phyloP scores from a whole-genome alignment of 1,140 invertebrate species.

The Leptopilina boulardi region DNA sequence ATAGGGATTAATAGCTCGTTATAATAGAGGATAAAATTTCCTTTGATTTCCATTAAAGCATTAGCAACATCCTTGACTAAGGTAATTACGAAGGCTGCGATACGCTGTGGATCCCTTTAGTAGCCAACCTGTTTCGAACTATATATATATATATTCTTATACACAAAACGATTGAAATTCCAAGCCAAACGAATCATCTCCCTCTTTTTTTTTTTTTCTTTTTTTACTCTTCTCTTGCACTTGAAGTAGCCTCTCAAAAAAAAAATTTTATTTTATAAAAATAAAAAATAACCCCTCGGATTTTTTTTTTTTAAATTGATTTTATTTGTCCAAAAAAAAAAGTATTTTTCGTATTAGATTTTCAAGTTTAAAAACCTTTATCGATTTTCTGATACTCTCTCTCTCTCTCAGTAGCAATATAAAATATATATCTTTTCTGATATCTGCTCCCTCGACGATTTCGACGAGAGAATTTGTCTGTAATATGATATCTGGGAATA shows the following conservation, averaged over 20 bases:
- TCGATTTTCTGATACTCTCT: too few relatives aligned
- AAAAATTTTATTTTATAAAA: too few relatives aligned
- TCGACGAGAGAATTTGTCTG: constrained; percentile 22
- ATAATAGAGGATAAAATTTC: constrained; percentile 24
- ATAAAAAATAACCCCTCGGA: too few relatives aligned
- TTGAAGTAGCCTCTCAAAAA: not conserved
- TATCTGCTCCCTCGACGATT: constrained; percentile 25
- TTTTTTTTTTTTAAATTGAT: too few relatives aligned
- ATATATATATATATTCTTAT: not conserved
- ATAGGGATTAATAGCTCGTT: constrained; percentile 3
- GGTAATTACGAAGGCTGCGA: constrained; percentile 14
- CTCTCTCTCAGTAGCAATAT: constrained; percentile 1
- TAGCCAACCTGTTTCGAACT: constrained; percentile 11
- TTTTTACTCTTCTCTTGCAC: not conserved
- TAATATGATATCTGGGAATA: constrained; percentile 20
- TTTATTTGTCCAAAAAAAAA: not conserved
- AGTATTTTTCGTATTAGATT: not conserved
- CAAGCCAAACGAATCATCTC: constrained; percentile 25
- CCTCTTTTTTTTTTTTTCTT: not conserved
- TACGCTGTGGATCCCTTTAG: constrained; percentile 9
- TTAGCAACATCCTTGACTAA: constrained; percentile 15
- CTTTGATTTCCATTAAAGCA: constrained; percentile 26
- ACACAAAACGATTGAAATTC: constrained; percentile 17
- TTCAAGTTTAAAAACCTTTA: not conserved
- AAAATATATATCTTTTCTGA: constrained; percentile 27